Evolutionary conservation across 2,888 invertebrate species (phyloP).

Genomic region (Tryphoninae sp.): DNA sequence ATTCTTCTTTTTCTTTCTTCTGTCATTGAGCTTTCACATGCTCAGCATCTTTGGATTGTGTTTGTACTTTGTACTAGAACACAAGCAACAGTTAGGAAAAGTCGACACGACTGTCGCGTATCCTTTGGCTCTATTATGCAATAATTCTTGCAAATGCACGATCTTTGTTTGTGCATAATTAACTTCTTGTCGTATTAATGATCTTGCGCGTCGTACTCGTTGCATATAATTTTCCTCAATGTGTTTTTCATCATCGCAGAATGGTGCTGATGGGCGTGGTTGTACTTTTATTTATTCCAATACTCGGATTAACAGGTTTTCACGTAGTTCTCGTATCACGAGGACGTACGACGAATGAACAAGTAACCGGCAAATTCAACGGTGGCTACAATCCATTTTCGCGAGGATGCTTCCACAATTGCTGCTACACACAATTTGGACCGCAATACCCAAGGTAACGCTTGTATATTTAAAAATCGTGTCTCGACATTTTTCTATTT

Average conservation of each 20-base stretch:
- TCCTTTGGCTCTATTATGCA: constrained; percentile 84
- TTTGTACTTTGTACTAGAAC: constrained; percentile 94
- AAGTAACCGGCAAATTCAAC: constrained; percentile 99
- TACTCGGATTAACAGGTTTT: constrained; percentile 98
- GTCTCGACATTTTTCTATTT: neutral
- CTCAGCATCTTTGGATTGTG: constrained; percentile 97
- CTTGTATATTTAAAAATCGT: neutral
- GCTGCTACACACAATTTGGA: constrained; percentile 97
- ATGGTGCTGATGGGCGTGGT: constrained; percentile 96
- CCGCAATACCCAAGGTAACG: constrained; percentile 97
- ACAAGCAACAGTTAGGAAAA: constrained; percentile 90
- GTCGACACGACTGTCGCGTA: constrained; percentile 93
- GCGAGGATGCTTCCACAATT: constrained; percentile 96
- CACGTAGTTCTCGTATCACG: constrained; percentile 98
- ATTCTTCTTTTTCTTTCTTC: constrained; percentile 99
- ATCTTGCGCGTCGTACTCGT: neutral
- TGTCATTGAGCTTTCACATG: constrained; percentile 98
- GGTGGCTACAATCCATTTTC: constrained; percentile 99
- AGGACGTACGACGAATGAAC: constrained; percentile 99
- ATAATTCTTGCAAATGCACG: constrained; percentile 13
- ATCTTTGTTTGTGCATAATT: neutral
- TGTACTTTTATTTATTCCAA: constrained; percentile 95
- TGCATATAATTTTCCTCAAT: constrained; percentile 70
- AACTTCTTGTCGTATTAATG: neutral
- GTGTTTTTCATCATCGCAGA: constrained; percentile 81